Evolutionary conservation across 1,140 invertebrate species (phyloP).

Genomic region (Marisa cornuarietis): DNA sequence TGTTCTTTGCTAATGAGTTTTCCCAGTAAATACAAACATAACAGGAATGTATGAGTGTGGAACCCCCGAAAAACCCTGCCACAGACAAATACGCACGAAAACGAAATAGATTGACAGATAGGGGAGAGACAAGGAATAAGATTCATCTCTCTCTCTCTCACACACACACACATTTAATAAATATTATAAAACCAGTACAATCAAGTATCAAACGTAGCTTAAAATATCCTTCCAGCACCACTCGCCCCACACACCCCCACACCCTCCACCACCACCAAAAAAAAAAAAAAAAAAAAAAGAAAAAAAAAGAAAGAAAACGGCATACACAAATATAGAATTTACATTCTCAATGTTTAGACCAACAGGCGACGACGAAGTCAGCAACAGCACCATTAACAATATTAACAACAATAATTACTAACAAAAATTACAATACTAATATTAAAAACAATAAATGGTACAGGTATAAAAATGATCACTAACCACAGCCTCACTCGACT

Average conservation of each 20-base stretch:
- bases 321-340: not conserved
- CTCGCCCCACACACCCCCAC: not conserved
- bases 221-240: not conserved
- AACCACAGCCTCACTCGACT: not conserved
- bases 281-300: no score
- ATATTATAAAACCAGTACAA: not conserved
- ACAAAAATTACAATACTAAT: not conserved
- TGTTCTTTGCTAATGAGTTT: not conserved
- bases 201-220: not conserved
- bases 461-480: not conserved
- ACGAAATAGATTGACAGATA: not conserved
- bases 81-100: no score
- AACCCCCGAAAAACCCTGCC: no score
- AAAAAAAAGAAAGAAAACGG: not conserved
- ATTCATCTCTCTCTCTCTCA: conserved; percentile 27
- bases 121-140: not conserved
- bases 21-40: not conserved
- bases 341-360: not conserved
- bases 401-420: not conserved
- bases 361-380: not conserved
- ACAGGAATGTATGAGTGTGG: not conserved
- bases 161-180: conserved; percentile 20
- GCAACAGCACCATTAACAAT: not conserved
- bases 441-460: not conserved
- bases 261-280: no score